Conservation (phyloP, 2,113 vertebrate species). For the Petroica traversi region DNA sequence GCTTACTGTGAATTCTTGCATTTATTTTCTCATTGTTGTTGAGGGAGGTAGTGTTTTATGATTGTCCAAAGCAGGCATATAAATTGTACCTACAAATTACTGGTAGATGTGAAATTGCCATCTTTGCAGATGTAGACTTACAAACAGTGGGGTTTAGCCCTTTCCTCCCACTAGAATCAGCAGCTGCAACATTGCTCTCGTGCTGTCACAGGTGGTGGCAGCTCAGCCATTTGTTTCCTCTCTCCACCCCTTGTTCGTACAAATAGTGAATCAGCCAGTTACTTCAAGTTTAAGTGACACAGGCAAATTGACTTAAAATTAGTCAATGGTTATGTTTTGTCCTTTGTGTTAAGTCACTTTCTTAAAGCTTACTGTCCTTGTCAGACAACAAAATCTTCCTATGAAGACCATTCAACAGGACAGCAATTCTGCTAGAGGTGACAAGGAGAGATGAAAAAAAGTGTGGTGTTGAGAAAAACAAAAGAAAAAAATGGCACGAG, state of each 20-base stretch:
- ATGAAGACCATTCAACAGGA: background rate
- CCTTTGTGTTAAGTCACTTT: background rate
- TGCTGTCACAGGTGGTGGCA: background rate
- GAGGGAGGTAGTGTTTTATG: background rate
- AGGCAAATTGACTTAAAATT: background rate
- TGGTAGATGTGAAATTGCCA: background rate
- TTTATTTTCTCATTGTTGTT: background rate
- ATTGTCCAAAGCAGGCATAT: background rate
- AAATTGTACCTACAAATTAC: background rate
- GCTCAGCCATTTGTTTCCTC: background rate
- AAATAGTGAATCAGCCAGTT: background rate
- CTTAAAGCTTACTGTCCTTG: background rate
- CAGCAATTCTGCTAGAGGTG: background rate
- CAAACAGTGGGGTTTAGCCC: background rate
- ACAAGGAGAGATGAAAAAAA: background rate
- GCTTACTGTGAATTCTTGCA: background rate
- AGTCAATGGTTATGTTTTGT: background rate
- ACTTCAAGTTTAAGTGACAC: background rate
- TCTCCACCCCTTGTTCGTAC: background rate
- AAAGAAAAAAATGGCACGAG: background rate
- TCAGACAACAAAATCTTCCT: background rate
- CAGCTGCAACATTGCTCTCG: background rate
- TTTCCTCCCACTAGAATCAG: background rate
- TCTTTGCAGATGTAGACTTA: background rate
- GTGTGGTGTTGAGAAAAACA: background rate